phyloP scores from a whole-genome alignment of 2,797 vertebrate genomes.

The Okamejei kenojei region DNA sequence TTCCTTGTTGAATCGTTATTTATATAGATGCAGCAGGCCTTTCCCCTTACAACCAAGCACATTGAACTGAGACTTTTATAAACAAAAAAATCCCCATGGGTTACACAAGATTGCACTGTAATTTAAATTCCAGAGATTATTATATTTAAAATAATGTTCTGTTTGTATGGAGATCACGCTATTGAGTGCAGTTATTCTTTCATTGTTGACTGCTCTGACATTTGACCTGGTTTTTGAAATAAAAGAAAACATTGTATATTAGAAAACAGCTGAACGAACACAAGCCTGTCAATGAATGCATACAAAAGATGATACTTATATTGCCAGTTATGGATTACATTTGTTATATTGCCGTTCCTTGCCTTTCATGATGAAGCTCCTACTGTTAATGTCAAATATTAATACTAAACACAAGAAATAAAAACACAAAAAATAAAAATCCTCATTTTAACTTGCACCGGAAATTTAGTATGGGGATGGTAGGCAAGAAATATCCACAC shows the following conservation, averaged over 20 bases:
- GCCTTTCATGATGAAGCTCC: not conserved
- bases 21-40: not conserved
- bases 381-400: conserved; percentile 2
- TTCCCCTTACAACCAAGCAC: not conserved
- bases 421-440: not conserved
- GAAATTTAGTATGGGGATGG: not conserved
- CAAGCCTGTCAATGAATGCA: not conserved
- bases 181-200: not conserved
- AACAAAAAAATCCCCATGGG: not conserved
- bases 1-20: conserved; percentile 13
- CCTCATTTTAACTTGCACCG: not conserved
- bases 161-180: not conserved
- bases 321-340: not conserved
- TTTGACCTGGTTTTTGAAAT: conserved; percentile 10
- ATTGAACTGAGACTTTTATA: not conserved
- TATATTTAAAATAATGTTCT: conserved; percentile 16
- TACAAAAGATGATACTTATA: not conserved
- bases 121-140: not conserved
- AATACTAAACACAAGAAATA: not conserved
- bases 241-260: not conserved
- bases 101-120: not conserved
- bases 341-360: not conserved
- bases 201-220: not conserved
- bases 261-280: conserved; percentile 12
- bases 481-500: not conserved